Evolutionary conservation across 2,113 vertebrate genomes (phyloP).

Genomic region (Hoplias malabaricus): DNA sequence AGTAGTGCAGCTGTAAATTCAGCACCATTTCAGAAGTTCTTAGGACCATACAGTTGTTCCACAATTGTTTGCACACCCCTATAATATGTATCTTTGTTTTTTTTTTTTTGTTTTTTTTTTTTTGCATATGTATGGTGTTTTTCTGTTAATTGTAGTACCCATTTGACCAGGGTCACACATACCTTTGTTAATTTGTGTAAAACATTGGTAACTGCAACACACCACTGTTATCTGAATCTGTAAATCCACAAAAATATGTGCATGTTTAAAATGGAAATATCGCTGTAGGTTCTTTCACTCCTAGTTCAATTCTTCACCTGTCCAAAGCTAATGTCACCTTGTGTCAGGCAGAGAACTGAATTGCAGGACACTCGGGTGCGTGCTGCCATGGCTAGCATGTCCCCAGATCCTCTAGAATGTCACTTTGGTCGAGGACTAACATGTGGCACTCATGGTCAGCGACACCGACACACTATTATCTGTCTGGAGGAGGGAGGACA

Average conservation of each 20-base stretch:
- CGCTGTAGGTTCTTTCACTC: neutral
- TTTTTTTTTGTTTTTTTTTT: too few relatives aligned
- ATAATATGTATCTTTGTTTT: too few relatives aligned
- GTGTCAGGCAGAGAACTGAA: conserved; percentile 74
- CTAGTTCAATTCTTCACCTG: conserved; percentile 73
- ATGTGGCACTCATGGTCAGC: conserved; percentile 53
- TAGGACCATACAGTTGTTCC: neutral
- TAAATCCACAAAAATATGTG: too few relatives aligned
- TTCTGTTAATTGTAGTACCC: too few relatives aligned
- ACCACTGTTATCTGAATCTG: too few relatives aligned
- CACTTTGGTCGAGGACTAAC: conserved; percentile 68
- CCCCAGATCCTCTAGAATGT: conserved; percentile 69
- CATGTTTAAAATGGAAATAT: too few relatives aligned
- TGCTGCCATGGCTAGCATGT: conserved; percentile 63
- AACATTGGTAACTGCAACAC: too few relatives aligned
- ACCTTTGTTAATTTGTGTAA: too few relatives aligned
- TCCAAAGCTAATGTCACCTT: conserved; percentile 67
- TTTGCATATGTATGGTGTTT: too few relatives aligned
- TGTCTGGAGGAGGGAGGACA: conserved; percentile 46
- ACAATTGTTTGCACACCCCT: too few relatives aligned
- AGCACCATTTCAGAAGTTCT: neutral
- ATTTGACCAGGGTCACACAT: too few relatives aligned
- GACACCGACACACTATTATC: conserved; percentile 64
- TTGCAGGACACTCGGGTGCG: conserved; percentile 60
- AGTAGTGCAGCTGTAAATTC: conserved; percentile 29